These are phyloP conservation scores for Labia minor DNA, from an alignment of 2,888 invertebrate genomes.

Conservation along the genomic window DNA sequence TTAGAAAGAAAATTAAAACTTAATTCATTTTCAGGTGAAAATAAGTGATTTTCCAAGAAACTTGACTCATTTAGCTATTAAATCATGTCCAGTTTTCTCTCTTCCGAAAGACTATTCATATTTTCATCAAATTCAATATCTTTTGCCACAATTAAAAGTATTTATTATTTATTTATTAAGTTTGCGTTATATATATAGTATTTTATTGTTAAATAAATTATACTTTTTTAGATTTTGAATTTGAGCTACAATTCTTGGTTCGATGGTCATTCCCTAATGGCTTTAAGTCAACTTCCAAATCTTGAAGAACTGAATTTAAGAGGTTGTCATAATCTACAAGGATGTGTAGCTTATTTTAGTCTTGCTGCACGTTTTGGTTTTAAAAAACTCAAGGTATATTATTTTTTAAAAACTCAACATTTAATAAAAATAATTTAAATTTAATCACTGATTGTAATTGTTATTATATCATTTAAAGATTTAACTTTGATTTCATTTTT, in stretches of 20 bases:
- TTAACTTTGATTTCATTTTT: background rate
- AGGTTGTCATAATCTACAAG: constrained; percentile 53
- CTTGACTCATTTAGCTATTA: constrained; percentile 49
- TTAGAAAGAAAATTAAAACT: too few relatives aligned
- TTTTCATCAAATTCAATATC: constrained; percentile 43
- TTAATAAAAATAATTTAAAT: background rate
- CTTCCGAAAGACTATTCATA: constrained; percentile 41
- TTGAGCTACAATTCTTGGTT: constrained; percentile 65
- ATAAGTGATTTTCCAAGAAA: constrained; percentile 53
- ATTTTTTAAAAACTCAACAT: background rate
- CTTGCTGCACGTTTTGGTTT: constrained; percentile 64
- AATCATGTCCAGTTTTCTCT: constrained; percentile 42
- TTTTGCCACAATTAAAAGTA: constrained; percentile 44
- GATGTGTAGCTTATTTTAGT: constrained; percentile 66
- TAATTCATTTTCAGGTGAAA: constrained; percentile 42
- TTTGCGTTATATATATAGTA: constrained; percentile 16
- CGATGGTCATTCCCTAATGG: constrained; percentile 57
- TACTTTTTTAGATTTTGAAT: constrained; percentile 47
- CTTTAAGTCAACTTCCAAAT: constrained; percentile 55
- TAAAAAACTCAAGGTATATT: constrained; percentile 42
- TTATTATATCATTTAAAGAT: background rate
- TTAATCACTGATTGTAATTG: background rate
- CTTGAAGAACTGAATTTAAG: constrained; percentile 52
- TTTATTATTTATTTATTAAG: constrained; percentile 22
- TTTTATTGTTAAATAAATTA: background rate